Evolutionary conservation across 2,113 vertebrate species (phyloP), one percentile per base, ranked within the genome.

Genomic region (Cyprinus carpio): DNA sequence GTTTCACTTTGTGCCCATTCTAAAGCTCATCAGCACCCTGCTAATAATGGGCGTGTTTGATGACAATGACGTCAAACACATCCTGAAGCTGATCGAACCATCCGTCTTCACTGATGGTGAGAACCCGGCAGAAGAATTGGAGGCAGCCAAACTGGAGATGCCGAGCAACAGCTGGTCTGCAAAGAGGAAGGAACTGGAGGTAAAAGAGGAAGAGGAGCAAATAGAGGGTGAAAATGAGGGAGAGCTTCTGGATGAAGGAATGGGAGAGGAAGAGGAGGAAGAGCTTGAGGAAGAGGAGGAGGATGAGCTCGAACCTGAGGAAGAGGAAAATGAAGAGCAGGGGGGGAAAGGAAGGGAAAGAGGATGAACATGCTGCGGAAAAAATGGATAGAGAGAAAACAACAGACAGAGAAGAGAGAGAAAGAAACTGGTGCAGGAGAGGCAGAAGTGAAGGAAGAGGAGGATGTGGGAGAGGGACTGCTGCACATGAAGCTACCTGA

Each of bases 401-500:
- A 89, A 51, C 90, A 23, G 92, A 92, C 75, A 86, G 88, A 0
- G 92, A 92, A 79, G 92, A 89, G n/a, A 84, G 92, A 90, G 75
- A 89, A 92, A 6, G 90, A 92, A 88, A 92, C 88, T 23, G 51
- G 16, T 13, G 81, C 31, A 2, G 69, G 5, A 74, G 93, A 93
- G 16, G 54, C 58, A 25, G 94, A 95, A 64, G 64, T 65, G 15
- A 93, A 91, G 87, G 89, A 93, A 40, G 92, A 93, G 51, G 91
- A 94, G 58, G 94, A 92, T 4, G 80, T 94, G 6, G 94, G 96
- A 62, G 96, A 97, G 75, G 97, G 97, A 11, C 93, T 98, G 71
- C 96, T 98, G 34, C 97, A 97, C 91, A 98, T 98, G 97, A 99
- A 97, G 90, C 92, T 98, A 62, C 97, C 97, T 0, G 97, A 99